Evolutionary conservation across 1,140 invertebrate genomes (phyloP).

Genomic region (Cephus cinctus): DNA sequence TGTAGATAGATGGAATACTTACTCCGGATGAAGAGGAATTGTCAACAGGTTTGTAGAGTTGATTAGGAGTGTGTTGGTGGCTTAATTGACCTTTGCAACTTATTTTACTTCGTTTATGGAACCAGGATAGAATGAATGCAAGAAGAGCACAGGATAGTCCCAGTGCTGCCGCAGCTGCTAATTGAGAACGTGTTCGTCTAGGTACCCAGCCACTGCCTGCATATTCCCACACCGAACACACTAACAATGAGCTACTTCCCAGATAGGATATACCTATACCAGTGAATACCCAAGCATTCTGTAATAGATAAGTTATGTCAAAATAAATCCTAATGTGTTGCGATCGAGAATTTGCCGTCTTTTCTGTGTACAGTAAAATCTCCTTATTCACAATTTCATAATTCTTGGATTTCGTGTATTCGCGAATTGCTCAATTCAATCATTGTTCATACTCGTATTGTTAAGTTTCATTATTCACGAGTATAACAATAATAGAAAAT

Average conservation of each 20-base stretch:
- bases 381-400: too few species aligned
- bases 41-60: constrained; percentile 53
- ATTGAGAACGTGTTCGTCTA: constrained; percentile 46
- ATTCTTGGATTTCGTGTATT: too few species aligned
- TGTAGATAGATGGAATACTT: constrained; percentile 15
- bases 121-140: constrained; percentile 49
- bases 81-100: constrained; percentile 37
- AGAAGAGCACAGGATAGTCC: constrained; percentile 48
- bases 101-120: constrained; percentile 40
- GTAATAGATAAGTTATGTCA: constrained; percentile 15
- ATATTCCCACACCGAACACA: constrained; percentile 50
- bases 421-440: too few species aligned
- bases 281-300: constrained; percentile 54
- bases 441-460: too few species aligned
- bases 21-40: constrained; percentile 53
- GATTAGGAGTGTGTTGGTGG: constrained; percentile 41
- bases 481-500: too few species aligned
- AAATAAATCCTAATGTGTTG: background rate
- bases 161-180: constrained; percentile 45
- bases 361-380: background rate
- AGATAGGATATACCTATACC: constrained; percentile 49
- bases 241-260: constrained; percentile 44
- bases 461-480: too few species aligned
- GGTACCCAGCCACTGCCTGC: constrained; percentile 50
- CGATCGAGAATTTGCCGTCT: background rate